Percentiles rank a stretch among this genome's conserved stretches.
These are phyloP conservation scores for Xenus cinereus DNA, from an alignment of 2,113 vertebrate genomes.

Conservation along the genomic window DNA sequence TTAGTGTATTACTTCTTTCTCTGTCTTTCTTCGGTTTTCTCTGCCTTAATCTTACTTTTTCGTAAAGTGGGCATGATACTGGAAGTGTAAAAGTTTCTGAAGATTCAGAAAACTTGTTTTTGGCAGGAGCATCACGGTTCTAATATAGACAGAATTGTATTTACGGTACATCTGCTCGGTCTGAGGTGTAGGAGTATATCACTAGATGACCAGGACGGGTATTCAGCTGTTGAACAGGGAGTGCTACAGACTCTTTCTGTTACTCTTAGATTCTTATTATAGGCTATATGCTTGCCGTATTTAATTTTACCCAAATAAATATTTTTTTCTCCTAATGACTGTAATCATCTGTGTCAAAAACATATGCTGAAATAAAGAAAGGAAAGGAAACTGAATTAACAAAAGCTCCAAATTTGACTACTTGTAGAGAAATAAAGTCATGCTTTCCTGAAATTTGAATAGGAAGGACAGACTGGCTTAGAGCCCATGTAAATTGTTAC, in stretches of 20 bases:
- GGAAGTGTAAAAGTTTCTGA: background rate
- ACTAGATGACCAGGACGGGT: background rate
- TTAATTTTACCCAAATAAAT: background rate
- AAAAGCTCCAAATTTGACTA: background rate
- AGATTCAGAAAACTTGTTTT: background rate
- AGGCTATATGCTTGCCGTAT: background rate
- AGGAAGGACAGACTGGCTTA: slow-evolving; percentile 22
- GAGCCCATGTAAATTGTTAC: slow-evolving; percentile 20
- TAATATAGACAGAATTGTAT: background rate
- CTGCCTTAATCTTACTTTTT: background rate
- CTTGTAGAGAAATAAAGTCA: slow-evolving; percentile 13
- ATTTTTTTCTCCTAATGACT: background rate
- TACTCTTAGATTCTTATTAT: background rate
- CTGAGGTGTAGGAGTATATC: background rate
- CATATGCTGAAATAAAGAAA: background rate
- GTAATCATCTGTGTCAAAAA: background rate
- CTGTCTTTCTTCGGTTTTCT: background rate
- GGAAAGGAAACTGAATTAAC: background rate
- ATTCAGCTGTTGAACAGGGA: background rate
- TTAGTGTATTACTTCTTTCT: background rate
- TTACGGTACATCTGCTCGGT: background rate
- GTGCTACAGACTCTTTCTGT: background rate
- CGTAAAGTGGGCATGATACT: background rate
- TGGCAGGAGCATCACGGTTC: background rate
- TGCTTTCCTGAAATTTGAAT: slow-evolving; percentile 31